These are phyloP conservation scores for Gopherus evgoodei DNA, from an alignment of 2,113 vertebrate genomes.

Conservation along the genomic window DNA sequence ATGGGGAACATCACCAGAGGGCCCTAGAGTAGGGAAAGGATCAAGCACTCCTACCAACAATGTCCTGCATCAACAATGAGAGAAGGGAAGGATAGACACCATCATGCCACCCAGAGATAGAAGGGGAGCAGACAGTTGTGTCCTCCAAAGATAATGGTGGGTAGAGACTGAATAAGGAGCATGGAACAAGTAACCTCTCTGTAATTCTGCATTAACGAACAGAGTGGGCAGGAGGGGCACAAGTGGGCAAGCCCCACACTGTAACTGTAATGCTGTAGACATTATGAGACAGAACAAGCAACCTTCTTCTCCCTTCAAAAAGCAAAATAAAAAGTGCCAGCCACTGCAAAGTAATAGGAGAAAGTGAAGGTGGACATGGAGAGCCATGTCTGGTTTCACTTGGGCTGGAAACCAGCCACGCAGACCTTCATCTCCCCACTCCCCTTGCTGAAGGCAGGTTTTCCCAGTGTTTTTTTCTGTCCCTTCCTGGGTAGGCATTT, in stretches of 20 bases:
- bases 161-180: not conserved
- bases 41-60: rapidly evolving
- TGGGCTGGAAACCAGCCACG: too few species aligned
- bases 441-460: too few species aligned
- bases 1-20: not conserved
- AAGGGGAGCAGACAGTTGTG: not conserved
- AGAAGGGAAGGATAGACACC: not conserved
- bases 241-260: not conserved
- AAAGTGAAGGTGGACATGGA: too few species aligned
- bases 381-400: too few species aligned
- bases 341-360: too few species aligned
- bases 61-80: not conserved
- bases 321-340: too few species aligned
- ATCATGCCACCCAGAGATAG: not conserved
- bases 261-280: not conserved
- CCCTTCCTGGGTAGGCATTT: too few species aligned
- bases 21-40: not conserved
- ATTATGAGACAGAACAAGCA: not conserved
- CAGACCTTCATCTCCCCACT: too few species aligned
- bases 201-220: not conserved
- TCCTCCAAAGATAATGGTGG: not conserved
- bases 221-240: not conserved
- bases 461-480: too few species aligned
- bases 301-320: too few species aligned
- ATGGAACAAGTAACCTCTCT: not conserved